Conservation (phyloP, 2,113 vertebrate genomes). For the Dipodomys ordii region DNA sequence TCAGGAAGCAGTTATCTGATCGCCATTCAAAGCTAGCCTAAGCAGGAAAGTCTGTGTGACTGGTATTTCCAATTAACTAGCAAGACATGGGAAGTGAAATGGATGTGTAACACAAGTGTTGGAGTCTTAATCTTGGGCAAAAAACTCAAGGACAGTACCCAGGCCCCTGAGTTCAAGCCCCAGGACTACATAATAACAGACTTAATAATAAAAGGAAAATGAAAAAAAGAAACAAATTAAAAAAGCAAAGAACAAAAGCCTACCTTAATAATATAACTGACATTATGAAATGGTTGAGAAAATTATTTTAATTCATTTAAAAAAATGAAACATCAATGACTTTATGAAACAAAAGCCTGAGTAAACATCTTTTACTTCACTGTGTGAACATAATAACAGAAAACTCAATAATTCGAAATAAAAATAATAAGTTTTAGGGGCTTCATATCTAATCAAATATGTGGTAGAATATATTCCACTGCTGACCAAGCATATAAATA, state of each 20-base stretch:
- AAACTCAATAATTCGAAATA: background rate
- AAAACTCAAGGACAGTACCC: too few relatives aligned
- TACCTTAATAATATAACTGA: background rate
- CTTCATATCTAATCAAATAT: background rate
- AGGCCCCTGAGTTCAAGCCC: too few relatives aligned
- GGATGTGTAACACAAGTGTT: too few relatives aligned
- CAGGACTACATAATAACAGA: too few relatives aligned
- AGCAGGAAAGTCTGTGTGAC: too few relatives aligned
- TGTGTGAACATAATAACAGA: background rate
- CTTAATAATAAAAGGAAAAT: too few relatives aligned
- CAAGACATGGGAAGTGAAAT: too few relatives aligned
- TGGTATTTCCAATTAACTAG: too few relatives aligned
- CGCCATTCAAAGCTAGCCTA: too few relatives aligned
- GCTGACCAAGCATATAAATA: background rate
- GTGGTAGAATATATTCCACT: background rate
- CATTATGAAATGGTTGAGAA: slow-evolving; percentile 2
- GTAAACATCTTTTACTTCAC: background rate
- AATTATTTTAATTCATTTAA: background rate
- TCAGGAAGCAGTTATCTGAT: too few relatives aligned
- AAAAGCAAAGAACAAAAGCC: background rate
- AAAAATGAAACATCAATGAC: background rate
- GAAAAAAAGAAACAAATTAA: background rate
- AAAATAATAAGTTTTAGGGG: background rate
- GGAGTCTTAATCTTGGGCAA: too few relatives aligned
- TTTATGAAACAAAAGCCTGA: background rate